phyloP scores from a whole-genome alignment of 2,888 invertebrate species.

The Stegana nigrithorax region DNA sequence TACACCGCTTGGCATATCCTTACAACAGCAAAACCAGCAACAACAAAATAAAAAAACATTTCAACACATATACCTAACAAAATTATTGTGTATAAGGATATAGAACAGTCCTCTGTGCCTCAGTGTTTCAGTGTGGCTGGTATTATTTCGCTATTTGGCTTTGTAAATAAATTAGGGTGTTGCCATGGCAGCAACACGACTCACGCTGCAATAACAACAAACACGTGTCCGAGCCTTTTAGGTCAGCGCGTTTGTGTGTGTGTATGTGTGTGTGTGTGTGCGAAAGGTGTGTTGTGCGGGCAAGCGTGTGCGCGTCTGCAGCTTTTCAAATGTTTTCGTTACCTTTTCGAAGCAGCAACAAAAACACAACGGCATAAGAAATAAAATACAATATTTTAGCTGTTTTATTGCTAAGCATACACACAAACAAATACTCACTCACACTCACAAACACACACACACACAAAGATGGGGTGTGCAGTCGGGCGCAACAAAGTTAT shows the following conservation, averaged over 20 bases:
- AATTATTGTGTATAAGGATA: too few species aligned
- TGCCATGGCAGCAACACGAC: constrained; percentile 47
- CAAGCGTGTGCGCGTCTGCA: background rate
- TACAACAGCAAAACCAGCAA: constrained; percentile 9
- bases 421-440: too few species aligned
- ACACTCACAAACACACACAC: too few species aligned
- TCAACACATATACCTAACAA: too few species aligned
- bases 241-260: background rate
- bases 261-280: background rate
- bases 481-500: too few species aligned
- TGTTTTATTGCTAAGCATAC: constrained; percentile 7
- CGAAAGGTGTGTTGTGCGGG: background rate
- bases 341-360: background rate
- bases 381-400: constrained; percentile 10
- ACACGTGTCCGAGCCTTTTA: background rate
- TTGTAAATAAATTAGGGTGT: constrained; percentile 53
- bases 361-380: background rate
- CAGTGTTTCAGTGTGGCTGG: background rate
- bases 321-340: background rate
- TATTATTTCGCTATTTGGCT: constrained; percentile 21
- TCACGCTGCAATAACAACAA: background rate
- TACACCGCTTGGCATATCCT: too few species aligned
- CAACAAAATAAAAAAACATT: background rate
- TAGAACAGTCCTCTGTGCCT: too few species aligned
- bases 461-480: too few species aligned